A percentile compares a stretch with the other conserved stretches of the same genome.
Evolutionary conservation across 2,113 vertebrate species (phyloP).

Genomic region (Aythya baeri): DNA sequence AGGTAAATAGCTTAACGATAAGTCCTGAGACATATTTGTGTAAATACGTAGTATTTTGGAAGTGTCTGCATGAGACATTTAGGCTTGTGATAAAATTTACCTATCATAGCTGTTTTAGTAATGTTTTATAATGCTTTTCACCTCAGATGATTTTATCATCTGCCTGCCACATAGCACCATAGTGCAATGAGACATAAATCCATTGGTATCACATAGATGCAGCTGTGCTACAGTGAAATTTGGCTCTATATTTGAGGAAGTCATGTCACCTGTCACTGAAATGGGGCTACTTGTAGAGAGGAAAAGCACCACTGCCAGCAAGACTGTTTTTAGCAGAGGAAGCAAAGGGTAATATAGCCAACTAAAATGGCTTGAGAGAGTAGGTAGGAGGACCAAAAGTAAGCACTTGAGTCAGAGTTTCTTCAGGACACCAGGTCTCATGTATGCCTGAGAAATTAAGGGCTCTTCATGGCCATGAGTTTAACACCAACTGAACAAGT

Average conservation of each 20-base stretch:
- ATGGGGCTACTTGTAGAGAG: background rate
- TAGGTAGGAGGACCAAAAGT: background rate
- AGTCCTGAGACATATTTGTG: background rate
- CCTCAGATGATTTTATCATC: background rate
- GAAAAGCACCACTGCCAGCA: constrained; percentile 34
- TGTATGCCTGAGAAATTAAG: background rate
- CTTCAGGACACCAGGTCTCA: background rate
- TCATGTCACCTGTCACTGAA: background rate
- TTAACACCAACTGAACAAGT: background rate
- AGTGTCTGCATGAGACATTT: background rate
- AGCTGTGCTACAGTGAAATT: background rate
- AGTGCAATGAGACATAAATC: background rate
- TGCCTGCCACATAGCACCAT: background rate
- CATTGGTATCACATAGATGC: background rate
- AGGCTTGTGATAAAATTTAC: background rate
- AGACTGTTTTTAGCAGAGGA: constrained; percentile 1
- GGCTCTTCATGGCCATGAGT: background rate
- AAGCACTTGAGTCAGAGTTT: background rate
- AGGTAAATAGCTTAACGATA: background rate
- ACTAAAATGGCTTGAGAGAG: background rate
- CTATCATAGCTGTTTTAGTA: background rate
- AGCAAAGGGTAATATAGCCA: background rate
- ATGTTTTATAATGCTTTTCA: background rate
- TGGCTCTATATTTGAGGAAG: background rate
- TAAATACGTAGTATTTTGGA: background rate